These are phyloP conservation scores for Brachionus rotundiformis DNA, from an alignment of 1,140 invertebrate genomes.

Conservation along the genomic window DNA sequence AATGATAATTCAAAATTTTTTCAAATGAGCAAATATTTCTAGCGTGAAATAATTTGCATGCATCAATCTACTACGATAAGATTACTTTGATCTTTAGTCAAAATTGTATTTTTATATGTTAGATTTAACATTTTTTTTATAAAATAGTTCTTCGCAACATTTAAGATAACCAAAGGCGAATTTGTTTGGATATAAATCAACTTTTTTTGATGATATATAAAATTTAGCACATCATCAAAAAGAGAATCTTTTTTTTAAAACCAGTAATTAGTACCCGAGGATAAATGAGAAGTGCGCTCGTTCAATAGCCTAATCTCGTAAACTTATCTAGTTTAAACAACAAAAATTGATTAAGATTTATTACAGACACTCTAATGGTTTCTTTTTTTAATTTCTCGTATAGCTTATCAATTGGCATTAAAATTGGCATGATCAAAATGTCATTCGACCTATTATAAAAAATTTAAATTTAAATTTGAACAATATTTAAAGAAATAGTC, in stretches of 20 bases:
- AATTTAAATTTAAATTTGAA: neutral
- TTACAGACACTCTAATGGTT: constrained; percentile 2
- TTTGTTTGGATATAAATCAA: neutral
- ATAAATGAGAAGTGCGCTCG: neutral
- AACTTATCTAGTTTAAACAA: constrained; percentile 16
- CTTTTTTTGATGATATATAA: constrained; percentile 10
- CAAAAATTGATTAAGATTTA: neutral
- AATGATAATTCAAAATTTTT: neutral
- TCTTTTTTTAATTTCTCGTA: neutral
- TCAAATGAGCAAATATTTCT: neutral
- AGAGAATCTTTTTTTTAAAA: neutral
- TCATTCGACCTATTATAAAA: neutral
- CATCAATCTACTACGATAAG: neutral
- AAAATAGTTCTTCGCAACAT: constrained; percentile 4
- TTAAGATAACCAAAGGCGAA: constrained; percentile 1
- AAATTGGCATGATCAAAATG: constrained; percentile 1
- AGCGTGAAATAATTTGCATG: neutral
- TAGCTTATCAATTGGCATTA: neutral
- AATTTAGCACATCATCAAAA: constrained; percentile 29
- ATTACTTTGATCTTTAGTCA: neutral
- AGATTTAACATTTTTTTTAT: neutral
- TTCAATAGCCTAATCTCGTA: neutral
- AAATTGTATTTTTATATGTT: neutral
- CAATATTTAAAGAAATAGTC: neutral
- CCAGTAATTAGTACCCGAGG: constrained; percentile 4